Evolutionary conservation across 2,797 vertebrate species (phyloP).

Genomic region (Euthynnus affinis): DNA sequence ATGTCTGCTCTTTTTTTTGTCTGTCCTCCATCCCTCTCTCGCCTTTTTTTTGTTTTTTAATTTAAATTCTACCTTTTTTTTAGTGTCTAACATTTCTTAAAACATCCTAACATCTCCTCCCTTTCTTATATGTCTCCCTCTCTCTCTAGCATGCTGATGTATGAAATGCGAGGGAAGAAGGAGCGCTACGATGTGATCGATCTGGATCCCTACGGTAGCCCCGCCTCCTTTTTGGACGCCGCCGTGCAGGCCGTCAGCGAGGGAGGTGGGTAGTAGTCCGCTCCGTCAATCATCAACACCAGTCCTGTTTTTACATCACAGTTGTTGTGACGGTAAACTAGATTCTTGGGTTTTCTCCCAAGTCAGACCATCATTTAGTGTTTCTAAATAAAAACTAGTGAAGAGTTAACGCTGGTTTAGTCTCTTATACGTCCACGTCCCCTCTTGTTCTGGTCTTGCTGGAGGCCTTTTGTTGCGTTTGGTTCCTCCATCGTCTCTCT

Average conservation of each 20-base stretch:
- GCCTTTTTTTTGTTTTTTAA: not conserved
- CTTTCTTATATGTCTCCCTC: not conserved
- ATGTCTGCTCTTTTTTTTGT: not conserved
- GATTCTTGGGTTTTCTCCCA: no score
- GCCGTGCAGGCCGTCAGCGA: slow-evolving; percentile 92
- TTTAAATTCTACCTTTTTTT: not conserved
- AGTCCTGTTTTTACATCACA: not conserved
- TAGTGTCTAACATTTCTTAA: not conserved
- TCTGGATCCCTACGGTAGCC: slow-evolving; percentile 95
- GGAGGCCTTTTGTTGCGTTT: no score
- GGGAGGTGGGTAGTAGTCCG: slow-evolving; percentile 86
- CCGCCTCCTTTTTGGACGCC: slow-evolving; percentile 90
- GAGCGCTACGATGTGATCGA: slow-evolving; percentile 92
- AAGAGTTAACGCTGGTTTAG: no score
- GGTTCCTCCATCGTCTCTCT: no score
- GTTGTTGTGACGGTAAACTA: not conserved
- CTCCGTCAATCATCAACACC: not conserved
- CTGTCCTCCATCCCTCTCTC: not conserved
- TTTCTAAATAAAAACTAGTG: no score
- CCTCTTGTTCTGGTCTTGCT: no score
- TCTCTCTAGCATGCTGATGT: slow-evolving; percentile 90
- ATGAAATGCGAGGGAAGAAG: slow-evolving; percentile 85
- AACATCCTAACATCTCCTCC: not conserved
- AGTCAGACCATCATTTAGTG: no score
- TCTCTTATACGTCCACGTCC: no score